These are phyloP conservation scores for Cyprinus carpio DNA, from an alignment of 2,113 vertebrate species.

Conservation along the genomic window DNA sequence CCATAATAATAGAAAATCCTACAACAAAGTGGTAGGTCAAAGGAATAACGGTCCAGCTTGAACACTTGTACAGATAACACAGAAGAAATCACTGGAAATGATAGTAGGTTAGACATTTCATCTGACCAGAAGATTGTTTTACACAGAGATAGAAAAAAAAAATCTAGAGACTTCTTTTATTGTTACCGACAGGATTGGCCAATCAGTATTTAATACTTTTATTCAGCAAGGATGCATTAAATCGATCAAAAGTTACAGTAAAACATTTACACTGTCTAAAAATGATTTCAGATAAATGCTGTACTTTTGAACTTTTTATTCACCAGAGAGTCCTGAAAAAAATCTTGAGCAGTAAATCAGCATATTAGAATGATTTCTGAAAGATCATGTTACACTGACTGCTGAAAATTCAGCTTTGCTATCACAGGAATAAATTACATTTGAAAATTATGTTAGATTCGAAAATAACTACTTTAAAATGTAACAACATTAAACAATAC, in stretches of 20 bases:
- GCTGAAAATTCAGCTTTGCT: too few relatives aligned
- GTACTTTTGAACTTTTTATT: too few relatives aligned
- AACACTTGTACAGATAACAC: background rate
- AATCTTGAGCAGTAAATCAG: background rate
- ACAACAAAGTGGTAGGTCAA: background rate
- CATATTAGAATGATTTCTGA: background rate
- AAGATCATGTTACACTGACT: background rate
- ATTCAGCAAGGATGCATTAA: too few relatives aligned
- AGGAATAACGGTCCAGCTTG: background rate
- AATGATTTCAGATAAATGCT: too few relatives aligned
- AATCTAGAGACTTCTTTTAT: background rate
- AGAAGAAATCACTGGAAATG: background rate
- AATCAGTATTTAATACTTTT: too few relatives aligned
- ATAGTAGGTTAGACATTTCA: background rate
- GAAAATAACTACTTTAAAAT: too few relatives aligned
- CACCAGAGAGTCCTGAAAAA: too few relatives aligned
- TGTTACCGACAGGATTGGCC: background rate
- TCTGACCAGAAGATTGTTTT: background rate
- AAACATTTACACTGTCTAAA: too few relatives aligned
- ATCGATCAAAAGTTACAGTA: too few relatives aligned
- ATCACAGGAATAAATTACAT: too few relatives aligned
- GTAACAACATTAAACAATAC: too few relatives aligned
- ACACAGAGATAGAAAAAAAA: background rate
- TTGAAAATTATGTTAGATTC: too few relatives aligned
- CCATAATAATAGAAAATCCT: constrained; percentile 1